Base-by-base conservation (phyloP, 2,888 invertebrate species). In the Bombyx huttoni region DNA sequence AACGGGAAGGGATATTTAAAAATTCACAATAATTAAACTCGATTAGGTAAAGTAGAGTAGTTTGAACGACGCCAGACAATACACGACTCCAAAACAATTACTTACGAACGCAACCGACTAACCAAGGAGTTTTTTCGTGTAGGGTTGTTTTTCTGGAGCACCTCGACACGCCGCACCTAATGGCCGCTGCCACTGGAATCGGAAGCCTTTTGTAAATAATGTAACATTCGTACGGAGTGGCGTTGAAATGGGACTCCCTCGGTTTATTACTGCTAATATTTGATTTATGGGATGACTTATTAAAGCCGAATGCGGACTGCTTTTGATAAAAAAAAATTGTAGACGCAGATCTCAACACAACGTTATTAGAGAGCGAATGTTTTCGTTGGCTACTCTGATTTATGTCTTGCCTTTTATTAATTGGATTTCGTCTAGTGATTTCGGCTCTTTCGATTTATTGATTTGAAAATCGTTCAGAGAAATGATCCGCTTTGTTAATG, bases 191-290 rank as follows among this genome's bases (percentile, higher is more conserved):
- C 58, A 58, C 64, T 63, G 59, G 64, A 61, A 63, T 64, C 61
- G 62, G 70, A 64, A 60, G 61, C 65, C 58, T 64, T 67, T 66
- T 62, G 63, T 66, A 64, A 70, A 63, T 59, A 55, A 63, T 56
- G 54, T 58, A 55, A 46, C 51, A 49, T 53, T 51, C 48, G 52
- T 48, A 49, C 48, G 50, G 48, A 53, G 51, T 40, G 56, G 54
- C 53, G 54, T 56, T 53, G 58, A 61, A 62, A 61, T 55, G 65
- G 61, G 61, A 65, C 64, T 61, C 63, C 66, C 66, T 62, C 67
- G 64, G 65, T 73, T 70, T 72, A 76, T 73, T 72, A 71, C 65
- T 67, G 65, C 69, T 72, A 75, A 75, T 75, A 72, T 76, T 75
- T 77, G 78, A 78, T 78, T 76, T 77, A 76, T 75, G 65, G 67